Percentiles rank a stretch among this genome's conserved stretches.
These are phyloP conservation scores for Excalfactoria chinensis DNA, from an alignment of 2,113 vertebrate species.

Conservation along the genomic window DNA sequence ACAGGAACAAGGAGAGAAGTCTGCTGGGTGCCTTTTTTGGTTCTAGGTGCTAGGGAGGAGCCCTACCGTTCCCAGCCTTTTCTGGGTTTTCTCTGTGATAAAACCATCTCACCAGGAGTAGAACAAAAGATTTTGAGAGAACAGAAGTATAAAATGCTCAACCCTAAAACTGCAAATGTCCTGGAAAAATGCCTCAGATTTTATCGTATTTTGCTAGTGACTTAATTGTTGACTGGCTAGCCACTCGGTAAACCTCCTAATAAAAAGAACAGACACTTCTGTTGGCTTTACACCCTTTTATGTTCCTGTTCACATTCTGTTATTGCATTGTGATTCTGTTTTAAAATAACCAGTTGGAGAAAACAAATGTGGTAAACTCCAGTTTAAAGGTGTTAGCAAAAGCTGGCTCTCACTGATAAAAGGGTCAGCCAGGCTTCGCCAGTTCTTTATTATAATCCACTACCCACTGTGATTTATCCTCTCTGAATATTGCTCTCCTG, in stretches of 20 bases:
- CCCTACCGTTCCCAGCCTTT: not conserved
- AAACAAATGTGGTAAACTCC: not conserved
- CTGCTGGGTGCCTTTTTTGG: not conserved
- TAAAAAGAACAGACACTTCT: not conserved
- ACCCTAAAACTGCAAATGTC: not conserved
- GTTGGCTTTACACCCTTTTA: not conserved
- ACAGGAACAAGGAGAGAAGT: not conserved
- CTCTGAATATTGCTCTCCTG: not conserved
- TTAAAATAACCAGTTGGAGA: not conserved
- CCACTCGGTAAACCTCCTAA: not conserved
- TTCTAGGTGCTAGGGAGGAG: not conserved
- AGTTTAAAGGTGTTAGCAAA: conserved; percentile 13
- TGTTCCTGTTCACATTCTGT: not conserved
- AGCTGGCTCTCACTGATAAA: not conserved
- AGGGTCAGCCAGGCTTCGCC: conserved; percentile 1
- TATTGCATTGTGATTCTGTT: conserved; percentile 4
- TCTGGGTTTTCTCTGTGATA: not conserved
- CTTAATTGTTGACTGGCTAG: not conserved
- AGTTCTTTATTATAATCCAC: conserved; percentile 9
- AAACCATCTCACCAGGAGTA: not conserved
- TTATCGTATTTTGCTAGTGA: not conserved
- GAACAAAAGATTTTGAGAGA: not conserved
- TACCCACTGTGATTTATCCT: not conserved
- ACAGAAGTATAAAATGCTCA: not conserved
- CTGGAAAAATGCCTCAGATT: conserved; percentile 21